phyloP scores from a whole-genome alignment of 2,797 vertebrate genomes.

The Pantherophis alleghaniensis region DNA sequence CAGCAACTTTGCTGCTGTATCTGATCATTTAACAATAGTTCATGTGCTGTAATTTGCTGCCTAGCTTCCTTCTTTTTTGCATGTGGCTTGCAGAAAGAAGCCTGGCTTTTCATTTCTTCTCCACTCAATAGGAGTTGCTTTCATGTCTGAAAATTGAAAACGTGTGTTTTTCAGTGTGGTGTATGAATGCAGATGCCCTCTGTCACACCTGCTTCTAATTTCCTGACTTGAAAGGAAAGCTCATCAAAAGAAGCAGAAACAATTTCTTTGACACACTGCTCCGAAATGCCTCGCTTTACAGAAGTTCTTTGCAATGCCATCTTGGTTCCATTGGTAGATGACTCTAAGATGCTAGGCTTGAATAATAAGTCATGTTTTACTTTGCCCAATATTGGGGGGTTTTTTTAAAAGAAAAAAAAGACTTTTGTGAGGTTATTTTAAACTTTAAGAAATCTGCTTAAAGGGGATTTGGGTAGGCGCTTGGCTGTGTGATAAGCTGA shows the following conservation, averaged over 20 bases:
- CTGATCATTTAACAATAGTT: constrained; percentile 63
- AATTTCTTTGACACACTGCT: constrained; percentile 86
- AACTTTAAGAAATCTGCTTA: constrained; percentile 60
- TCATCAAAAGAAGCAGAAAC: constrained; percentile 91
- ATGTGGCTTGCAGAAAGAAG: constrained; percentile 76
- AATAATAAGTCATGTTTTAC: constrained; percentile 57
- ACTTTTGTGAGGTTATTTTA: constrained; percentile 70
- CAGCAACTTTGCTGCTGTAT: constrained; percentile 42
- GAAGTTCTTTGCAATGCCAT: constrained; percentile 63
- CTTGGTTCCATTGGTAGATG: constrained; percentile 60
- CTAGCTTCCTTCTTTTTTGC: constrained; percentile 58
- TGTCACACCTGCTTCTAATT: constrained; percentile 97
- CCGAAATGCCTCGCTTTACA: constrained; percentile 64
- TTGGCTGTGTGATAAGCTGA: constrained; percentile 55
- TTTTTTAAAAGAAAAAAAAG: neutral
- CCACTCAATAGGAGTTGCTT: constrained; percentile 85
- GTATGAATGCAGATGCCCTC: constrained; percentile 85
- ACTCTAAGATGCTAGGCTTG: constrained; percentile 58
- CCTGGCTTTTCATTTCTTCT: constrained; percentile 74
- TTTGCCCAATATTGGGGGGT: constrained; percentile 46
- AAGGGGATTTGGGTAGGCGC: constrained; percentile 46
- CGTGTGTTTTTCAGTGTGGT: constrained; percentile 79
- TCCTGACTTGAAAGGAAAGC: constrained; percentile 94
- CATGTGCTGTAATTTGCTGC: neutral
- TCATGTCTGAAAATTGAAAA: constrained; percentile 89